Evolutionary conservation across 2,888 invertebrate genomes (phyloP), one percentile per base, ranked within the genome.

Genomic region (Chrysomela aeneicollis): DNA sequence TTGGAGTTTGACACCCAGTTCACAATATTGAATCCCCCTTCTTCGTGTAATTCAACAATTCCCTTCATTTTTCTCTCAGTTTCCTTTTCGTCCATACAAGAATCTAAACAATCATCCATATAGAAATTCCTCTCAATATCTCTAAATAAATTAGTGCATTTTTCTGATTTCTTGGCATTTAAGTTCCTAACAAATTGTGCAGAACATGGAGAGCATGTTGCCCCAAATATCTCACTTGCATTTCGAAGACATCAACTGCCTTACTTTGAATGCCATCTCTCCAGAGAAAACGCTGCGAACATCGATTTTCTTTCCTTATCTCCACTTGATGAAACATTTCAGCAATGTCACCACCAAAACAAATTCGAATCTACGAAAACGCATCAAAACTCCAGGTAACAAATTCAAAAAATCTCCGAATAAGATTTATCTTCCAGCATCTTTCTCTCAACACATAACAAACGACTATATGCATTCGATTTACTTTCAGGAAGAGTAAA

Each of bases 61-160:
- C 8, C 8, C 26, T 26, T 17, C 18, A 49, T 4, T 49, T 49
- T 17, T 18, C 9, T 9, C 49, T 4, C 49, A 2, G 49, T 18
- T 5, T 3, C 49, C 6, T 17, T 49, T 49, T 18, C 49, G 17
- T 2, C 9, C 3, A 17, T 19, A 18, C 49, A 49, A 17, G 15
- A 49, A 49, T 49, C 18, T 4, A 49, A 49, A 49, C 17, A 49
- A 49, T 49, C 49, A 9, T 49, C 49, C 2, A 49, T 49, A 2
- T 9, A 18, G 19, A 49, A 17, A 17, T 18, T n/a, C n/a, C n/a
- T n/a, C n/a, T n/a, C n/a, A n/a, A n/a, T n/a, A n/a, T n/a, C n/a
- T n/a, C n/a, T n/a, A n/a, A n/a, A n/a, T n/a, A n/a, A n/a, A n/a
- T n/a, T n/a, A n/a, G n/a, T n/a, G n/a, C n/a, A n/a, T n/a, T n/a